A percentile compares a stretch with the other conserved stretches of the same genome.
phyloP scores from a whole-genome alignment of 2,113 vertebrate genomes.

The Mastomys coucha region DNA sequence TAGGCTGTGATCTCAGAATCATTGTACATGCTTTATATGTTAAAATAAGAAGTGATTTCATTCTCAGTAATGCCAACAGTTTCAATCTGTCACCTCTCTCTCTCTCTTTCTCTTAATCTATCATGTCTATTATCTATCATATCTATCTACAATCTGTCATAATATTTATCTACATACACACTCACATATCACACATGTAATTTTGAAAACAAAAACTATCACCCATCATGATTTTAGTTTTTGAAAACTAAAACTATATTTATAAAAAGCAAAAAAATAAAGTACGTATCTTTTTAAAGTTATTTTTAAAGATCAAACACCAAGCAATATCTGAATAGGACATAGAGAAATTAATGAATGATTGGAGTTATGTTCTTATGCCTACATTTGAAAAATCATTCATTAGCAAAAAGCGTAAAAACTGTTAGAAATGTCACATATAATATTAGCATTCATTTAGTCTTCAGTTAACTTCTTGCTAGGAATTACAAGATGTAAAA shows the following conservation, averaged over 20 bases:
- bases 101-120: background rate
- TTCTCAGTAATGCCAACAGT: background rate
- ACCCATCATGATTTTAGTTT: too few relatives aligned
- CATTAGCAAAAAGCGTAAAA: background rate
- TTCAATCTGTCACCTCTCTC: background rate
- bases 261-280: background rate
- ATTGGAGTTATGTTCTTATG: background rate
- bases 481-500: background rate
- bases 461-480: background rate
- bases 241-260: too few relatives aligned
- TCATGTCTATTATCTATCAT: background rate
- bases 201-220: too few relatives aligned
- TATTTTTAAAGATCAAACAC: background rate
- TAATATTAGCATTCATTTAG: background rate
- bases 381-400: slow-evolving; percentile 12
- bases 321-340: background rate
- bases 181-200: background rate
- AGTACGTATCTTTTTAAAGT: background rate
- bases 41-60: background rate
- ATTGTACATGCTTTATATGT: background rate
- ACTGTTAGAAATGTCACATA: background rate
- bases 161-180: background rate
- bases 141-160: background rate
- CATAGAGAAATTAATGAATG: background rate
- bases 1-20: background rate